Evolutionary conservation across 2,797 vertebrate species (phyloP).

Genomic region (Salarias fasciatus): DNA sequence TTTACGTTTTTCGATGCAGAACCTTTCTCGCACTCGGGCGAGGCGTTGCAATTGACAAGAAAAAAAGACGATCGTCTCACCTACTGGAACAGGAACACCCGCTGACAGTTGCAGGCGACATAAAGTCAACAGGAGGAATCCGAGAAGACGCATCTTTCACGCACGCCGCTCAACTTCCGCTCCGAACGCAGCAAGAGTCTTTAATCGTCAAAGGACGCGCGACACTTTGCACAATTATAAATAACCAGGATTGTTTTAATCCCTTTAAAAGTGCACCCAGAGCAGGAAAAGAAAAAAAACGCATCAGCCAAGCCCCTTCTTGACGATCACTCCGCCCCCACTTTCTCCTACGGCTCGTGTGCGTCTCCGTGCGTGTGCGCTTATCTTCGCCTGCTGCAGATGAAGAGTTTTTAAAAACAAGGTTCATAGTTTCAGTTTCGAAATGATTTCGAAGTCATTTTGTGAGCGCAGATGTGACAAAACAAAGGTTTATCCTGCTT

Average conservation of each 20-base stretch:
- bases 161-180: neutral
- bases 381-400: too few relatives aligned
- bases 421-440: too few relatives aligned
- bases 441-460: too few relatives aligned
- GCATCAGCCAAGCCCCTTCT: neutral
- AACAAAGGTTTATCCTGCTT: too few relatives aligned
- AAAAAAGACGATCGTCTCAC: slow-evolving; percentile 57
- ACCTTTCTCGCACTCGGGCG: too few relatives aligned
- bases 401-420: too few relatives aligned
- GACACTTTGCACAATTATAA: neutral
- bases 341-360: too few relatives aligned
- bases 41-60: neutral
- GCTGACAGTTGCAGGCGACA: neutral
- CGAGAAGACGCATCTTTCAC: slow-evolving; percentile 32
- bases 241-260: slow-evolving; percentile 22
- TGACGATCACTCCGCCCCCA: neutral
- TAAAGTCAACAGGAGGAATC: slow-evolving; percentile 22
- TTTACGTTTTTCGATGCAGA: too few relatives aligned
- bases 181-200: neutral
- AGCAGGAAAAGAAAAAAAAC: neutral
- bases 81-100: slow-evolving; percentile 40
- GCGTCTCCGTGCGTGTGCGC: too few relatives aligned
- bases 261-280: slow-evolving; percentile 15
- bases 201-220: neutral
- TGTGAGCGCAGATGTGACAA: too few relatives aligned